Base-by-base conservation (phyloP, 2,797 vertebrate species). In the Taenioides sp. region DNA sequence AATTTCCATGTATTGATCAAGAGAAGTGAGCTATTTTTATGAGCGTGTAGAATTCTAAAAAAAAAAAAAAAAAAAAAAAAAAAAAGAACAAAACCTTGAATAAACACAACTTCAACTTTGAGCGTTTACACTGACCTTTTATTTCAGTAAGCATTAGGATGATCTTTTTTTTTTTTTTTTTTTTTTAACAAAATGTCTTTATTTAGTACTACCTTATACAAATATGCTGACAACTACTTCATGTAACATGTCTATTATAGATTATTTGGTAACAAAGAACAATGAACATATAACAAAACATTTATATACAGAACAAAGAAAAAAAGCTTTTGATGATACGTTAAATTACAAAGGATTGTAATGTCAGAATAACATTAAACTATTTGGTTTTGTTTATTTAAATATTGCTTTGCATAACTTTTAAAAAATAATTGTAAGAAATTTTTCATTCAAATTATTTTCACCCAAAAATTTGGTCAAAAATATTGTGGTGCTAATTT, bases 151-250 rank as follows among this genome's bases (percentile, higher is more conserved):
- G 83, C 78, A 82, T 87, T 87, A 80, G 77, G 72, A 80, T 84
- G 82, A 88, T 93, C 88, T 89, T 89, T 57, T 47, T 40, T 40
- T 37, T 37, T 37, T 18, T 16, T n/a, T n/a, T n/a, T n/a, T 86
- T 84, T 76, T 70, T 77, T 69, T 47, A 80, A 88, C 80, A 89
- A 78, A 59, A 89, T 60, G 85, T 72, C 54, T 70, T 89, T 78
- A 83, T 88, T 84, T 86, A 84, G 78, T 80, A 88, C 84, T 88
- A 92, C 73, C 79, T 83, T 82, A 86, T 84, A 91, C 84, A 88
- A 91, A 93, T 80, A 90, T 72, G 74, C 76, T 71, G 83, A 89
- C 84, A 86, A 86, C 91, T 92, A 94, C 92, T 94, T 94, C 92
- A 93, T 92, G 90, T 87, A 82, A 65, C 80, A 90, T 86, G 90